Evolutionary conservation across 1,140 invertebrate genomes (phyloP).

Genomic region (Rhyzopertha dominica): DNA sequence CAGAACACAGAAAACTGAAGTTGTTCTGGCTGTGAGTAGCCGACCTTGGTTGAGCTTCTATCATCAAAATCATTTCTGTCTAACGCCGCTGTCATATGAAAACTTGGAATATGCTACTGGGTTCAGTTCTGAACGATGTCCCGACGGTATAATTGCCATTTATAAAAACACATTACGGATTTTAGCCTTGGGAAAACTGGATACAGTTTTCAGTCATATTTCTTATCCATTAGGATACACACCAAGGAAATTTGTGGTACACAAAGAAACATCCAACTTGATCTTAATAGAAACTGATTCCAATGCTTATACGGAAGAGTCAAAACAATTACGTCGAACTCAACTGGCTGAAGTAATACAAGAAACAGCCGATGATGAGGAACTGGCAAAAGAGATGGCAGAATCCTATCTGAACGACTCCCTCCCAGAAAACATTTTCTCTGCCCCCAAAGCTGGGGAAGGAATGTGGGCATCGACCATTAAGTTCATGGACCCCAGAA

Average conservation of each 20-base stretch:
- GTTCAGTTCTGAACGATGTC: constrained; percentile 98
- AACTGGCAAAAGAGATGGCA: constrained; percentile 94
- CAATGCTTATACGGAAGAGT: constrained; percentile 96
- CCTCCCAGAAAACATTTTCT: constrained; percentile 88
- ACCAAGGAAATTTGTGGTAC: constrained; percentile 91
- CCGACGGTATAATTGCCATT: constrained; percentile 97
- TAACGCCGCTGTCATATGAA: constrained; percentile 95
- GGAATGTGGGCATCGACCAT: constrained; percentile 97
- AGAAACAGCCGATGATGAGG: constrained; percentile 90
- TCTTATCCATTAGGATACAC: constrained; percentile 91
- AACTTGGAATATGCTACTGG: constrained; percentile 96
- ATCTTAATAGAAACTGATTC: constrained; percentile 96
- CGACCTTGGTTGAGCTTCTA: constrained; percentile 98
- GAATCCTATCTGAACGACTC: constrained; percentile 94
- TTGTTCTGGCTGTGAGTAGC: constrained; percentile 96
- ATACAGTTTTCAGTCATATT: constrained; percentile 94
- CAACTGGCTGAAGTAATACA: constrained; percentile 91
- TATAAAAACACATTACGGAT: constrained; percentile 96
- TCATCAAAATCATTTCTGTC: constrained; percentile 94
- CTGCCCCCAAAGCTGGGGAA: constrained; percentile 91
- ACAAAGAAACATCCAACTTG: constrained; percentile 88
- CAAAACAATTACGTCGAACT: constrained; percentile 84
- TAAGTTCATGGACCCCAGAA: constrained; percentile 84
- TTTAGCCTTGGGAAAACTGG: constrained; percentile 95
- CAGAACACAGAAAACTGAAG: constrained; percentile 90